Evolutionary conservation across 2,113 vertebrate genomes (phyloP).

Genomic region (Parotia lawesii): DNA sequence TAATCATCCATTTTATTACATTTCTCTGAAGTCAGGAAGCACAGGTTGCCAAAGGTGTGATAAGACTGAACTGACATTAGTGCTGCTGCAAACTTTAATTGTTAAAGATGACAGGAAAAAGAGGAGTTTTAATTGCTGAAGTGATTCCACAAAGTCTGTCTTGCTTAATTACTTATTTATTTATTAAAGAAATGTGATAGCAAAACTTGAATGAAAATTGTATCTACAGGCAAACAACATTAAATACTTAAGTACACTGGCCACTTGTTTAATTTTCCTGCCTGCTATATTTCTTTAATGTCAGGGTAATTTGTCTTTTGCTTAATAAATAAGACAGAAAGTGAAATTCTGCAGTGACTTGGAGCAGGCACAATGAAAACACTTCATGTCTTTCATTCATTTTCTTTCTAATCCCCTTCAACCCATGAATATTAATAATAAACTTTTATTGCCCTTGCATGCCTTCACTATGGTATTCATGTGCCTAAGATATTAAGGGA

Average conservation of each 20-base stretch:
- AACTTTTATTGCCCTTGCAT: not conserved
- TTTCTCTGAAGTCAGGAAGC: not conserved
- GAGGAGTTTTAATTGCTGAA: not conserved
- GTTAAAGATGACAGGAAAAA: not conserved
- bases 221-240: not conserved
- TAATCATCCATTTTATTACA: not conserved
- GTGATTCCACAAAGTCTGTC: not conserved
- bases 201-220: not conserved
- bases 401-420: conserved; percentile 18
- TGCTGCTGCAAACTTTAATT: not conserved
- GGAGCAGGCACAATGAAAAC: conserved; percentile 18
- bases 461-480: not conserved
- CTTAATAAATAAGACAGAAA: conserved; percentile 47
- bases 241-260: not conserved
- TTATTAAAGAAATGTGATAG: not conserved
- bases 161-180: not conserved
- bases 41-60: not conserved
- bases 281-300: conserved; percentile 33
- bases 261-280: conserved; percentile 56
- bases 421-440: not conserved
- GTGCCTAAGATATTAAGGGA: not conserved
- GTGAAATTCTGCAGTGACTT: conserved; percentile 42
- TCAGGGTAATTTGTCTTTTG: conserved; percentile 61
- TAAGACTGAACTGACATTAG: not conserved
- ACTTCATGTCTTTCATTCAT: not conserved